Percentiles rank a stretch among this genome's conserved stretches.
Conservation (phyloP, 1,140 invertebrate species). For the Paracyclopina nana region DNA sequence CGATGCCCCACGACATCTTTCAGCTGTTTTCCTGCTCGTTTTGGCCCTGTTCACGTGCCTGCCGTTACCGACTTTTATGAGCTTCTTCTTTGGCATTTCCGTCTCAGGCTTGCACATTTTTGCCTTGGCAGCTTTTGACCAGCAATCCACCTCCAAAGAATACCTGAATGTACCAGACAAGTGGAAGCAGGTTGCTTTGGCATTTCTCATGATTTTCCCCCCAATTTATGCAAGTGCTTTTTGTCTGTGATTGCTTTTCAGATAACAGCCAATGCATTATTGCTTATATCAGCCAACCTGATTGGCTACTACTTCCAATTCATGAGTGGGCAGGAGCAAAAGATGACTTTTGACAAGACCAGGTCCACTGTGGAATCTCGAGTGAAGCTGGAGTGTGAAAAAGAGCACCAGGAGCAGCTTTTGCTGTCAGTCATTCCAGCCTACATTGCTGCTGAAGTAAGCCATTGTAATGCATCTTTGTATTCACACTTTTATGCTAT, state of each 20-base stretch:
- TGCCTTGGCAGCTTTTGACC: background rate
- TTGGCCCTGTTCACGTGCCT: conserved; percentile 9
- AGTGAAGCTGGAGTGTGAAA: conserved; percentile 74
- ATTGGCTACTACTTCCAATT: conserved; percentile 7
- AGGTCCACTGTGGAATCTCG: conserved; percentile 40
- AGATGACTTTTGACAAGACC: conserved; percentile 6
- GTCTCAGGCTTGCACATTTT: background rate
- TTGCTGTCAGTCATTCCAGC: conserved; percentile 78
- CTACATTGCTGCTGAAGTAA: conserved; percentile 75
- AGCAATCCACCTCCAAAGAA: too few species aligned
- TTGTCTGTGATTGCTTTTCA: too few species aligned
- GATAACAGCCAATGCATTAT: background rate
- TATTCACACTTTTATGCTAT: too few species aligned
- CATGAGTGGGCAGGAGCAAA: background rate
- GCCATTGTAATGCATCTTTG: too few species aligned
- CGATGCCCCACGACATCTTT: background rate
- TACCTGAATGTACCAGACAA: too few species aligned
- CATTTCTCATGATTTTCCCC: too few species aligned
- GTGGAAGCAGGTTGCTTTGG: too few species aligned
- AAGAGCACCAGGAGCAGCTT: conserved; percentile 70
- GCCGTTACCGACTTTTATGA: background rate
- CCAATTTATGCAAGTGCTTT: too few species aligned
- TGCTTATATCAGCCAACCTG: conserved; percentile 6
- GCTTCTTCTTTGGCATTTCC: background rate
- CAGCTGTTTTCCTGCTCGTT: conserved; percentile 7